Evolutionary conservation across 2,888 invertebrate genomes (phyloP), one percentile per base, ranked within the genome.

Genomic region (Holacanthella duospinosa): DNA sequence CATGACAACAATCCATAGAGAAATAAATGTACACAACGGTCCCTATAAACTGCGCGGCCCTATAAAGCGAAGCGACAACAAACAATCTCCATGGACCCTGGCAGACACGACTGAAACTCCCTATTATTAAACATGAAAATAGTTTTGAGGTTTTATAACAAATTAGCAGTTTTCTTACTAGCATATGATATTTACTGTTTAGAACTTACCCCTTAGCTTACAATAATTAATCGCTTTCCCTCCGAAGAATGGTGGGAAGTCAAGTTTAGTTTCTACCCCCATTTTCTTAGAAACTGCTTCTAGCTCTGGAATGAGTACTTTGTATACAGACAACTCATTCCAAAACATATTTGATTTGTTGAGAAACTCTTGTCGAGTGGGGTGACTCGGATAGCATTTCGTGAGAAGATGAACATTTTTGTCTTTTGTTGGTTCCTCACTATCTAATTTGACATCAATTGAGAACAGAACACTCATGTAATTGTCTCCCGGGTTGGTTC

Each of bases 401-500:
- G 48, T 21, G 16, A 48, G 48, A n/a, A 48, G 48, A 21, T 48
- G 48, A 4, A 4, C 19, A 36, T 6, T 36, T 21, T 48, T 21
- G 6, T 21, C 48, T n/a, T n/a, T n/a, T n/a, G n/a, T n/a, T n/a
- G n/a, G n/a, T 12, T 55, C n/a, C 9, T n/a, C 55, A 55, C 26
- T 26, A 9, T 36, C 36, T n/a, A 55, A 26, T 16, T 27, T n/a
- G n/a, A 12, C 16, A 6, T n/a, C 25, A n/a, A 53, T n/a, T 27
- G 27, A 4, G n/a, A 25, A 26, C 9, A 55, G 29, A 16, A 55
- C 55, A 26, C 55, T 55, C 55, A 55, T 27, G 29, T 55, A 55
- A n/a, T 55, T 55, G 27, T 55, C 55, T 9, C 55, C 55, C 3
- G n/a, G 9, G 21, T 26, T 28, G n/a, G 55, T 55, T 26, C 55